Evolutionary conservation across 2,113 vertebrate genomes (phyloP).

Genomic region (Grus americana): DNA sequence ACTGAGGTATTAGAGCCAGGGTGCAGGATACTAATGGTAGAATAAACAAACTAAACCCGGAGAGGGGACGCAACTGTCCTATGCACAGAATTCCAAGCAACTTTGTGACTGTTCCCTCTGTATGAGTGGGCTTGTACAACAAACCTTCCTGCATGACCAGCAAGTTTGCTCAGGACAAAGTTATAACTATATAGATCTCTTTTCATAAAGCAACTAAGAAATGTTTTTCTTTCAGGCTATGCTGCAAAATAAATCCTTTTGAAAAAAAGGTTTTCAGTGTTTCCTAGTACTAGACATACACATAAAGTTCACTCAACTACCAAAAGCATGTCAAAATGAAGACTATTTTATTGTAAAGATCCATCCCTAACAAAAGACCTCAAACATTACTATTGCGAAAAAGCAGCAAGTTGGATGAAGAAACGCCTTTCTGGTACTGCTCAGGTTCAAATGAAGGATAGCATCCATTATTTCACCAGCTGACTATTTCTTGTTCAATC

Average conservation of each 20-base stretch:
- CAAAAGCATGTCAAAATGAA: background rate
- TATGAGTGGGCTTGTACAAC: background rate
- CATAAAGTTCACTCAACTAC: background rate
- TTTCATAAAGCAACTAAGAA: background rate
- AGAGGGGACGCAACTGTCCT: background rate
- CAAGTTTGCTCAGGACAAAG: background rate
- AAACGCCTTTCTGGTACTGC: background rate
- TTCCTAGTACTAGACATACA: background rate
- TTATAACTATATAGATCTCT: background rate
- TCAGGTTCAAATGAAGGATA: background rate
- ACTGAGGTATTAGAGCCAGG: background rate
- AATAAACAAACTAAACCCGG: background rate
- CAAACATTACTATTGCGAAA: background rate
- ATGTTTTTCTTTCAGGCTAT: background rate
- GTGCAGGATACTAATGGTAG: background rate
- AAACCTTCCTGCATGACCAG: background rate
- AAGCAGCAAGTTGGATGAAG: background rate
- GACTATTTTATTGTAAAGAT: background rate
- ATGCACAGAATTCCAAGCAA: background rate
- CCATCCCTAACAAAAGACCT: background rate
- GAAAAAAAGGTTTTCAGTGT: background rate
- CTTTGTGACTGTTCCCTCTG: background rate
- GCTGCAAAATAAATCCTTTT: background rate
- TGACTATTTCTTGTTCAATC: constrained; percentile 32
- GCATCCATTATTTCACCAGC: constrained; percentile 40